Evolutionary conservation across 2,888 invertebrate genomes (phyloP).

Genomic region (Cosmia pyralina): DNA sequence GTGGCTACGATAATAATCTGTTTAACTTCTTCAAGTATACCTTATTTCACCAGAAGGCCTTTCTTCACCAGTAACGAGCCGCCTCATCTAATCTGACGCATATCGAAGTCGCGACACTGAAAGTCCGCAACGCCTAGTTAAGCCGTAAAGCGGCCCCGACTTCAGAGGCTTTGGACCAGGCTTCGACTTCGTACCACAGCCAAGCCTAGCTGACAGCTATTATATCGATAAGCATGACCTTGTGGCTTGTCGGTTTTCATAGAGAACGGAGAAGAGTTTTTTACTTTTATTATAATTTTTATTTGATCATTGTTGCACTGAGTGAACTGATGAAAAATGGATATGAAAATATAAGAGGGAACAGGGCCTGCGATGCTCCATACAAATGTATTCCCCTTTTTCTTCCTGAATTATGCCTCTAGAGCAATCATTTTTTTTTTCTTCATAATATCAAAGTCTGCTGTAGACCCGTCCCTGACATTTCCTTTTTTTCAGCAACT

Average conservation of each 20-base stretch:
- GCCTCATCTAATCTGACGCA: conserved; percentile 53
- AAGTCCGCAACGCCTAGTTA: conserved; percentile 70
- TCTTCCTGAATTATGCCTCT: too few relatives aligned
- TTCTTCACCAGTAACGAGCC: conserved; percentile 41
- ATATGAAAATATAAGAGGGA: neutral
- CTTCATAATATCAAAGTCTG: too few relatives aligned
- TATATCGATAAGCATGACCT: conserved; percentile 81
- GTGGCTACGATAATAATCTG: neutral
- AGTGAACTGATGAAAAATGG: conserved; percentile 7
- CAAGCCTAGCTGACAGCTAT: conserved; percentile 73
- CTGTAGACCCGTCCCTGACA: too few relatives aligned
- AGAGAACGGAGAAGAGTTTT: neutral
- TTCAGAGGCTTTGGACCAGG: conserved; percentile 79
- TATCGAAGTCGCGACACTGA: conserved; percentile 54
- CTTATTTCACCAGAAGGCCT: too few relatives aligned
- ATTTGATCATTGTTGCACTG: conserved; percentile 35
- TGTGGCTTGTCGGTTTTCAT: conserved; percentile 76
- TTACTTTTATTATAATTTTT: neutral
- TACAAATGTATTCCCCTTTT: too few relatives aligned
- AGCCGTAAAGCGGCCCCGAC: conserved; percentile 82
- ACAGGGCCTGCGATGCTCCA: too few relatives aligned
- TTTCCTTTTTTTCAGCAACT: too few relatives aligned
- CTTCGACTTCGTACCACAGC: conserved; percentile 83
- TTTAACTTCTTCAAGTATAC: too few relatives aligned
- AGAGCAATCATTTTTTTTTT: too few relatives aligned